These are phyloP conservation scores for Albula glossodonta DNA, from an alignment of 2,113 vertebrate species.

Conservation along the genomic window DNA sequence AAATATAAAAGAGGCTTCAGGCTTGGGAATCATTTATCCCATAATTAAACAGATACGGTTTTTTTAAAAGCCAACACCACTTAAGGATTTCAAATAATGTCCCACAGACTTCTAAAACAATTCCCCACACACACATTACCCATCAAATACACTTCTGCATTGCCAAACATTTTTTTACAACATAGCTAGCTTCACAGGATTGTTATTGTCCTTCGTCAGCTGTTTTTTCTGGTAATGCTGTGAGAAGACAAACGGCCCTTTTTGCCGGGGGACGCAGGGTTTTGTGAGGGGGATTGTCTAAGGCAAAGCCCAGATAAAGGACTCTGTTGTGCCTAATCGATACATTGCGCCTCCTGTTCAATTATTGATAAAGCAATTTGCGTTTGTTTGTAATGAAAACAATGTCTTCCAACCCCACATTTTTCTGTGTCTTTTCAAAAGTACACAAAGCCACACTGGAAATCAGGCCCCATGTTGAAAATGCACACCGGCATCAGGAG, in stretches of 20 bases:
- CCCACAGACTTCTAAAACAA: background rate
- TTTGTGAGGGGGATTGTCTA: conserved; percentile 56
- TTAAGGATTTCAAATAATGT: background rate
- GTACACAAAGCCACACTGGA: background rate
- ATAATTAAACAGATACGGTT: conserved; percentile 10
- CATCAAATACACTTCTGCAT: background rate
- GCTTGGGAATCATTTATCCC: conserved; percentile 23
- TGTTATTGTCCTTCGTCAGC: background rate
- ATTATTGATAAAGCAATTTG: conserved; percentile 71
- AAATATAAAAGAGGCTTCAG: conserved; percentile 27
- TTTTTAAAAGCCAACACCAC: background rate
- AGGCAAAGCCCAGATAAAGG: conserved; percentile 67
- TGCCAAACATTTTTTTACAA: background rate
- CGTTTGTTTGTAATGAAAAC: conserved; percentile 53
- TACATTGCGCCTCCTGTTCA: conserved; percentile 66
- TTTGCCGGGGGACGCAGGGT: background rate
- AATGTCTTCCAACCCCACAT: conserved; percentile 51
- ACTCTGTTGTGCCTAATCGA: conserved; percentile 65
- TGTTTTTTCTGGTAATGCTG: background rate
- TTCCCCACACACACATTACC: background rate
- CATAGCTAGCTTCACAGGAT: background rate
- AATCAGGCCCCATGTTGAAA: background rate
- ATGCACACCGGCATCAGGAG: background rate
- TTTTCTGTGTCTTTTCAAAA: conserved; percentile 29
- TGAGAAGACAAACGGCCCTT: background rate